Evolutionary conservation across 35 echinoderm and acorn worm species (phyloP), one percentile per base, ranked within the genome.

Genomic region (Ptychodera flava): DNA sequence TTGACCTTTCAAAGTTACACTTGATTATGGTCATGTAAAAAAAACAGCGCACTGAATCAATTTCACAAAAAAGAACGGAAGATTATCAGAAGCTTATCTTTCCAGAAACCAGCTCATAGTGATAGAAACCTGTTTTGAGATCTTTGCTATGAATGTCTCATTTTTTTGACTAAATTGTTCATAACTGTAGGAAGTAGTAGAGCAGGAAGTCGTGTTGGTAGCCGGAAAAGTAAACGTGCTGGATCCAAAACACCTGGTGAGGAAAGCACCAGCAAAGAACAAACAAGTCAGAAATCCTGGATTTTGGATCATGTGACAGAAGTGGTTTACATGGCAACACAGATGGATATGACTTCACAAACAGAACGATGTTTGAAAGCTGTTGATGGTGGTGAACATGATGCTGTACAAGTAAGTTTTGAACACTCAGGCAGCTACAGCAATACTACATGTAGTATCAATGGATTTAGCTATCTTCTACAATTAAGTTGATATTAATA

Each of bases 251-350:
- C 91, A 35, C 90, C 90, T 16, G 84, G 45, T 53, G 82, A n/a
- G 35, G 81, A 29, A 81, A 90, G 16, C 88, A 87, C 31, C 85
- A 96, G 79, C 88, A 96, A 77, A 91, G 85, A 52, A 38, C 30
- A n/a, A 31, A 31, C 16, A 79, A 82, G 33, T 16, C 78, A 31
- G 28, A 34, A 30, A 84, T 97, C 95, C 0, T 97, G 95, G 95
- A 91, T 97, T 89, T 81, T 97, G 36, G 95, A 97, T 35, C 92
- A 97, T 92, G 92, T 88, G 32, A 91, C 95, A 30, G 95, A 97
- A 83, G 95, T 97, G 27, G 92, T 97, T 16, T 85, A 97, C 76
- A 81, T 97, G 1, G 89, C 95, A 29, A 91, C 89, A n/a, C 95
- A 97, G 88, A 97, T 97, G 31, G 91, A 97, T 77, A 89, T 97